A percentile compares a stretch with the other conserved stretches of the same genome.
Conservation (phyloP, 2,888 invertebrate species). For the Lithophane socia region DNA sequence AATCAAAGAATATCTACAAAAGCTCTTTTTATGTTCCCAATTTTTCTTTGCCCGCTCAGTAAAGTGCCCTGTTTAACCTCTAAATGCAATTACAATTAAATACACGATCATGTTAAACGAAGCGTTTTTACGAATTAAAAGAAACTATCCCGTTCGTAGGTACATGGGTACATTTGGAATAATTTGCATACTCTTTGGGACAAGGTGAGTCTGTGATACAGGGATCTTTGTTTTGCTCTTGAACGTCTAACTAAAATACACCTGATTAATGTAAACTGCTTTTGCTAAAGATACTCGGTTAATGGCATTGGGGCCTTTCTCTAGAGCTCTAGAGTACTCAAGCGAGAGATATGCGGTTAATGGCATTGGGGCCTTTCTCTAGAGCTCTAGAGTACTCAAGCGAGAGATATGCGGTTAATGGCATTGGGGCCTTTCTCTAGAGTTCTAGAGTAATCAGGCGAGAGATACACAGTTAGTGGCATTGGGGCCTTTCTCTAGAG, state of each 20-base stretch:
- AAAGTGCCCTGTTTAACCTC: slow-evolving; percentile 9
- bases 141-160: slow-evolving; percentile 24
- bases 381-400: too few relatives aligned
- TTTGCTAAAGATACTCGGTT: too few relatives aligned
- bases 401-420: too few relatives aligned
- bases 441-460: too few relatives aligned
- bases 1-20: slow-evolving; percentile 6
- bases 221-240: background rate
- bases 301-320: too few relatives aligned
- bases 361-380: too few relatives aligned
- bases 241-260: background rate
- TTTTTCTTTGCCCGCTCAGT: background rate
- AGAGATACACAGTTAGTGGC: too few relatives aligned
- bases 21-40: background rate
- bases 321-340: too few relatives aligned
- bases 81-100: slow-evolving; percentile 30
- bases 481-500: too few relatives aligned
- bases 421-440: too few relatives aligned
- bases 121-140: slow-evolving; percentile 29
- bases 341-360: too few relatives aligned
- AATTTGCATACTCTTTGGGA: slow-evolving; percentile 25
- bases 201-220: slow-evolving; percentile 14
- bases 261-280: background rate
- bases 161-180: background rate
- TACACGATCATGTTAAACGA: slow-evolving; percentile 42